Conservation (phyloP, 2,888 invertebrate genomes). For the Cheilosia soror region DNA sequence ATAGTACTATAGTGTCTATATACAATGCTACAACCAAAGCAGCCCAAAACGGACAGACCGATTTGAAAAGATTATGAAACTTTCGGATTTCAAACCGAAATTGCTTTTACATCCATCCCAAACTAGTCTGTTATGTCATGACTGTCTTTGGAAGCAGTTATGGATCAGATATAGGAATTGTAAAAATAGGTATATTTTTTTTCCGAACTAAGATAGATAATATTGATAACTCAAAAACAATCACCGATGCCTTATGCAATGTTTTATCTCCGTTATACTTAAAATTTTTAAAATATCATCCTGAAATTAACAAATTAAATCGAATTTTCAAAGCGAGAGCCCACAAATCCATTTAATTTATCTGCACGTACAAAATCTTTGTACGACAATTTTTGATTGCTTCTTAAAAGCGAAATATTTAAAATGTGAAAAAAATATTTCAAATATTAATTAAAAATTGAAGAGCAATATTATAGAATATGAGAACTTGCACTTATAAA, state of each 20-base stretch:
- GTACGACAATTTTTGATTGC: neutral
- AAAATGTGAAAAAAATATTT: neutral
- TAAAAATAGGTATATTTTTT: neutral
- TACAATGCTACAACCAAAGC: too few species aligned
- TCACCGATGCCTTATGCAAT: neutral
- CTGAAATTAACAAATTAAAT: neutral
- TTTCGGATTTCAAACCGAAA: constrained; percentile 1
- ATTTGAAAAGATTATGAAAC: constrained; percentile 12
- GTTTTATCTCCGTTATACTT: neutral
- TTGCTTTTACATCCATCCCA: neutral
- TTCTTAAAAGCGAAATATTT: neutral
- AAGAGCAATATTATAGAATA: neutral
- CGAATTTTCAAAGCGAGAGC: neutral
- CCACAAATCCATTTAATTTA: neutral
- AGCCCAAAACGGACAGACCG: constrained; percentile 9
- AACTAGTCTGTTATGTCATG: too few species aligned
- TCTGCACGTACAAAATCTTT: neutral
- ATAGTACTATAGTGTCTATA: too few species aligned
- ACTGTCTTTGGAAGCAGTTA: too few species aligned
- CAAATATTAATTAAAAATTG: neutral
- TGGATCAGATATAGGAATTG: too few species aligned
- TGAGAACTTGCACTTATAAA: neutral
- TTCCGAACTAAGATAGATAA: neutral
- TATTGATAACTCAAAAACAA: neutral
- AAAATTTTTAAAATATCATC: neutral